Conservation (phyloP, 2,888 invertebrate species). For the Girardia tigrina region DNA sequence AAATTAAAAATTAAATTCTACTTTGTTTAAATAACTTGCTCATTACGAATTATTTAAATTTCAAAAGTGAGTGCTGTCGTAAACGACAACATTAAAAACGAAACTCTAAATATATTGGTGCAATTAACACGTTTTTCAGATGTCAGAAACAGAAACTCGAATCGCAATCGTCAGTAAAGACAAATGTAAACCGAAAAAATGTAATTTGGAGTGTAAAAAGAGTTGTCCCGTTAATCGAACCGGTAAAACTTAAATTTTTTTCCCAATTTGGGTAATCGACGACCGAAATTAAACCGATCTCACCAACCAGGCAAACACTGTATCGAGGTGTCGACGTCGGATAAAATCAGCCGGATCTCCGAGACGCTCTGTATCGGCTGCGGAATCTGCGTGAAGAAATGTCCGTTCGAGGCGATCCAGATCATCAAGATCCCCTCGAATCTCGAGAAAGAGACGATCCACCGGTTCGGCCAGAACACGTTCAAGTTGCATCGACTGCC, state of each 20-base stretch:
- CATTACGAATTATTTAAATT: no score
- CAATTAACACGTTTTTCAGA: no score
- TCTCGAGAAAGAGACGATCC: conserved; percentile 90
- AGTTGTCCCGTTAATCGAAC: conserved; percentile 95
- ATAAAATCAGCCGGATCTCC: conserved; percentile 87
- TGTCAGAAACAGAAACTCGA: conserved; percentile 56
- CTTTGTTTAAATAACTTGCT: no score
- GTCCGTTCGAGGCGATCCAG: conserved; percentile 94
- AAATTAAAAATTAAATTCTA: no score
- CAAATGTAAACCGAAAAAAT: conserved; percentile 96
- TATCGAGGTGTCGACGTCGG: conserved; percentile 85
- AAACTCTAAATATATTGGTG: no score
- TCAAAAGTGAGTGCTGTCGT: no score
- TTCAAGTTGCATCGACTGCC: conserved; percentile 94
- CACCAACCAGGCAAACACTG: conserved; percentile 64
- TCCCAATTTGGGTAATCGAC: neutral
- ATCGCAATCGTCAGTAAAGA: conserved; percentile 94
- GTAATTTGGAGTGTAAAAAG: conserved; percentile 93
- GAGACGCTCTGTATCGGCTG: conserved; percentile 97
- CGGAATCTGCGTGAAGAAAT: conserved; percentile 99
- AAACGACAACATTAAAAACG: no score
- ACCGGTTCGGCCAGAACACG: conserved; percentile 93
- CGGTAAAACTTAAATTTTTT: conserved; percentile 59
- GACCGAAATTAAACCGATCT: conserved; percentile 24
- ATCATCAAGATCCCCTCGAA: conserved; percentile 98